Evolutionary conservation across 1,140 invertebrate species (phyloP).

Genomic region (Ylistrum balloti): DNA sequence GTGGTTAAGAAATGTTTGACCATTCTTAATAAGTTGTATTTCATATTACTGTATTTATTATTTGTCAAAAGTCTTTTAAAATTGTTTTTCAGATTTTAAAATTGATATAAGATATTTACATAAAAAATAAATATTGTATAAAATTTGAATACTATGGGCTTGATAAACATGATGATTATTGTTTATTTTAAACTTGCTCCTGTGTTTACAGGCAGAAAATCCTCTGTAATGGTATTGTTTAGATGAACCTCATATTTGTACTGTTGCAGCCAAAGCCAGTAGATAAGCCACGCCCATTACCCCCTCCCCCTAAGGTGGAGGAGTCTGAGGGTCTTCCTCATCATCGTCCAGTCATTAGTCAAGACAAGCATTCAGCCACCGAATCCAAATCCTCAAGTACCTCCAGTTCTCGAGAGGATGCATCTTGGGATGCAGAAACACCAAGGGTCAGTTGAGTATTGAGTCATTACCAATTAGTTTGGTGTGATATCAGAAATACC

Average conservation of each 20-base stretch:
- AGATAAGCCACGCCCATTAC: constrained; percentile 73
- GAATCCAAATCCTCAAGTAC: constrained; percentile 71
- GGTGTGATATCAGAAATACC: too few relatives aligned
- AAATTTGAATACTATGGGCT: not conserved
- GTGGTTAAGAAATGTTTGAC: too few relatives aligned
- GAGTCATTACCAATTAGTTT: too few relatives aligned
- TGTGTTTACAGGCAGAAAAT: not conserved
- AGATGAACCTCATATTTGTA: not conserved
- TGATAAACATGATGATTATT: too few relatives aligned
- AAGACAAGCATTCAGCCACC: constrained; percentile 45
- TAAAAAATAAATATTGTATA: too few relatives aligned
- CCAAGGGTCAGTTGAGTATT: constrained; percentile 75
- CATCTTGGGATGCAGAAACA: constrained; percentile 68
- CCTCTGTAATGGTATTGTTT: not conserved
- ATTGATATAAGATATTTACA: too few relatives aligned
- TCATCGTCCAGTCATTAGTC: constrained; percentile 45
- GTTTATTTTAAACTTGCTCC: too few relatives aligned
- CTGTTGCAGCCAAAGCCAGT: constrained; percentile 69
- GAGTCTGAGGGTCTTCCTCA: constrained; percentile 72
- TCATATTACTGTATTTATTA: too few relatives aligned
- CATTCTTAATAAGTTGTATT: too few relatives aligned
- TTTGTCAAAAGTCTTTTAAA: too few relatives aligned
- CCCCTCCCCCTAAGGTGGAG: constrained; percentile 71
- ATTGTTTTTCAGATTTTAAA: too few relatives aligned
- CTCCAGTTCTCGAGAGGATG: constrained; percentile 74